Evolutionary conservation across 2,888 invertebrate genomes (phyloP).

Genomic region (Notocelia uddmanniana): DNA sequence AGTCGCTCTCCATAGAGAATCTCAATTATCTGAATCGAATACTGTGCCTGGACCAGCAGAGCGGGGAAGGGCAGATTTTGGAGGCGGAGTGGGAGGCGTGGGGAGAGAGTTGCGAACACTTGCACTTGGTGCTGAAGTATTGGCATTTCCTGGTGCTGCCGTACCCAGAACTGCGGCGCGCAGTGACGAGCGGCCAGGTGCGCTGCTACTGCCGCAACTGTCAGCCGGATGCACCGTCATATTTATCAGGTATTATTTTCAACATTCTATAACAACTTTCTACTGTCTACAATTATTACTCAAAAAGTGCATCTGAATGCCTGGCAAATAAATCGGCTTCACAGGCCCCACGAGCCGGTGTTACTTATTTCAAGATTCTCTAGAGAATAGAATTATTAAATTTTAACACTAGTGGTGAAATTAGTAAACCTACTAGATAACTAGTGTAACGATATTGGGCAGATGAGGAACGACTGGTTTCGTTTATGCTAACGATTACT

Average conservation of each 20-base stretch:
- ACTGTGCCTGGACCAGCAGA: conserved; percentile 65
- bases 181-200: conserved; percentile 74
- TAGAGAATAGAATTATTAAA: too few relatives aligned
- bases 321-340: too few relatives aligned
- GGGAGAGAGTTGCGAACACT: conserved; percentile 71
- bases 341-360: too few relatives aligned
- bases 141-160: conserved; percentile 72
- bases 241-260: conserved; percentile 63
- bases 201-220: conserved; percentile 72
- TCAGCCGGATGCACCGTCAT: conserved; percentile 63
- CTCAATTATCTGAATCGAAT: conserved; percentile 70
- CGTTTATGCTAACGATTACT: too few relatives aligned
- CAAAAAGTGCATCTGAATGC: too few relatives aligned
- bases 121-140: conserved; percentile 73
- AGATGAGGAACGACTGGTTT: too few relatives aligned
- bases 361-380: too few relatives aligned
- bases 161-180: conserved; percentile 70
- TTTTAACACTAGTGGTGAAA: too few relatives aligned
- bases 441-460: too few relatives aligned
- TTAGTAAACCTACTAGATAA: too few relatives aligned
- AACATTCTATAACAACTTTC: neutral
- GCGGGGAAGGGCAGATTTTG: conserved; percentile 60
- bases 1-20: conserved; percentile 66
- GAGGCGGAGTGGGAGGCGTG: conserved; percentile 71
- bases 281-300: too few relatives aligned